Evolutionary conservation across 2,888 invertebrate species (phyloP), one percentile per base, ranked within the genome.

Genomic region (Anticlea derivata): DNA sequence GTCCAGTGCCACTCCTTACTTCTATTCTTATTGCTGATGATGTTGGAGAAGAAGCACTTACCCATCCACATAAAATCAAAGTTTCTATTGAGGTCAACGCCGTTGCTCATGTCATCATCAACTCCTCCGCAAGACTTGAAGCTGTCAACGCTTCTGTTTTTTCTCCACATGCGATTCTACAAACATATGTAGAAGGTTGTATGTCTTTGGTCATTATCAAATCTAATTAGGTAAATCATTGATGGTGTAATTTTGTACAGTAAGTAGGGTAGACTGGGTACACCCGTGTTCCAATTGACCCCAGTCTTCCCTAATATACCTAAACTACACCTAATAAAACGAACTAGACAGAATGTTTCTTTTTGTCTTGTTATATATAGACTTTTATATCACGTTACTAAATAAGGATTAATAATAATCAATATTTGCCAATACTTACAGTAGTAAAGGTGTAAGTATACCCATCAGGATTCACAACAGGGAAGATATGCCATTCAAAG

Each of bases 401-500:
- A 11, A 12, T 26, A 38, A 11, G n/a, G 12, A 10, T 27, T 5
- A 29, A 3, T 29, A 52, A 26, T 27, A 24, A 12, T 5, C 12
- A 5, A n/a, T 22, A 24, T 0, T 7, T 22, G 7, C 17, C 33
- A 48, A 45, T 38, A 86, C 92, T 89, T 80, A 95, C 94, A 51
- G 73, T 78, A 4, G 90, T 91, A 65, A 94, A 94, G 0, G 93
- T 92, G 66, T 93, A 95, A 3, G 78, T 91, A 70, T 94, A 96
- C 12, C 96, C 96, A 82, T 96, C 96, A 7, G 95, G 95, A 75
- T 96, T 96, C 1, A 92, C 87, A 0, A 94, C 92, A 0, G 96
- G 95, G 58, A 96, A 92, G 31, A 96, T 88, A 68, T 95, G 94
- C 95, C 95, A 96, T 70, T 95, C 95, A 56, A 94, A 92, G 57